Evolutionary conservation across 1,140 invertebrate genomes (phyloP), one percentile per base, ranked within the genome.

Genomic region (Tigriopus japonicus): DNA sequence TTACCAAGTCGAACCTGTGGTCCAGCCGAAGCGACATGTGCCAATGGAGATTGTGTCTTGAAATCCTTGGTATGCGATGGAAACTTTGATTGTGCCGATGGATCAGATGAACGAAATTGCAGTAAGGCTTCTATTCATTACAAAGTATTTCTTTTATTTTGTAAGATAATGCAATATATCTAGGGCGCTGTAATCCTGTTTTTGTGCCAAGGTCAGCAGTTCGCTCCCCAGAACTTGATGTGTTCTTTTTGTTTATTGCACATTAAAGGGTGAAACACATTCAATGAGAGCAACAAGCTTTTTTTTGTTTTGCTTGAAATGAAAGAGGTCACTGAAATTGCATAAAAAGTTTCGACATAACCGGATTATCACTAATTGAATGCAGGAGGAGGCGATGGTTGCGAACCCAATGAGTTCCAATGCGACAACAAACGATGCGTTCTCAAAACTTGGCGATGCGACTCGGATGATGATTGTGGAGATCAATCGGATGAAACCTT

Each of bases 381-480:
- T 35, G 3, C 1, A 59, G 42, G 58, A 19, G 43, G 17, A 9
- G 42, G 41, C 12, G 17, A 21, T 24, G 81, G 80, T 13, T 97
- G 91, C 70, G 86, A 96, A 70, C 92, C 93, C 0, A 95, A 96
- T 69, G 84, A 97, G 72, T 93, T 86, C 72, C 78, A 82, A 56
- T 96, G 92, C 70, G 73, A 73, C 43, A 95, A 92, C 69, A 82
- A 82, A 54, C 81, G 84, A 63, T 98, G 95, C 71, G 80, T 97
- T 6, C 78, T 85, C 17, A 94, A 93, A 68, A 81, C 86, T 6
- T 97, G 92, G 90, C 72, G 81, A 21, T 98, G 95, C 70, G 94
- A 87, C 71, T 79, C 80, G 5, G 89, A 95, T 63, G 80, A 89
- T 67, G 93, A 98, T 72, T 98, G 95, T 69, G 82, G 80, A 1